Evolutionary conservation across 1,140 invertebrate genomes (phyloP), one percentile per base, ranked within the genome.

Genomic region (Riptortus pedestris): DNA sequence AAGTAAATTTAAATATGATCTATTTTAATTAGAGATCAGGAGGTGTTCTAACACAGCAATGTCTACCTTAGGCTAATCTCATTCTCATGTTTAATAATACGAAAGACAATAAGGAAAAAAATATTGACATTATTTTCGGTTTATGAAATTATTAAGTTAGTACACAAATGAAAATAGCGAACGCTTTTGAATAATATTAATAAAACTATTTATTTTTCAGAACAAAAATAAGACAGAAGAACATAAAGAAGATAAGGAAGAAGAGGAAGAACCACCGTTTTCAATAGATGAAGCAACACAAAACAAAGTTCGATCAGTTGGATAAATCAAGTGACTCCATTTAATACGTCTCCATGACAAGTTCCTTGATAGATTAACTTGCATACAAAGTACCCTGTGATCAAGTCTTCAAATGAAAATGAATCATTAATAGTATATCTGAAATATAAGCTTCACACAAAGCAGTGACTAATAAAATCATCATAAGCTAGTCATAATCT

Each of bases 241-340:
- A 26, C 24, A 43, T n/a, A 63, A 47, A 16, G 31, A 24, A 33
- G 55, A 59, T 16, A 64, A 33, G 7, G 61, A 65, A 67, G 64
- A 73, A 71, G 73, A 73, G 70, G 70, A 67, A 60, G 71, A 73
- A 70, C 73, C 73, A 73, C 73, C 73, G 63, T 68, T 66, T 31
- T 47, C 66, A 43, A 68, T 61, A n/a, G 66, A 63, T 31, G 63
- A 61, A 31, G 48, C 55, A 24, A 62, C 60, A 18, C 22, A 22
- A 14, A 66, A 63, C 60, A 33, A 57, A 38, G 58, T 18, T 14
- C 65, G 58, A 62, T 64, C 60, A 31, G 48, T 63, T 45, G 22
- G 29, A 57, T 48, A 27, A 51, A 28, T 51, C 33, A 52, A 69
- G 72, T 48, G 73, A 73, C 71, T 71, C 2, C 2, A 45, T n/a